These are phyloP conservation scores for Vidua macroura DNA, from an alignment of 2,113 vertebrate genomes.

Conservation along the genomic window DNA sequence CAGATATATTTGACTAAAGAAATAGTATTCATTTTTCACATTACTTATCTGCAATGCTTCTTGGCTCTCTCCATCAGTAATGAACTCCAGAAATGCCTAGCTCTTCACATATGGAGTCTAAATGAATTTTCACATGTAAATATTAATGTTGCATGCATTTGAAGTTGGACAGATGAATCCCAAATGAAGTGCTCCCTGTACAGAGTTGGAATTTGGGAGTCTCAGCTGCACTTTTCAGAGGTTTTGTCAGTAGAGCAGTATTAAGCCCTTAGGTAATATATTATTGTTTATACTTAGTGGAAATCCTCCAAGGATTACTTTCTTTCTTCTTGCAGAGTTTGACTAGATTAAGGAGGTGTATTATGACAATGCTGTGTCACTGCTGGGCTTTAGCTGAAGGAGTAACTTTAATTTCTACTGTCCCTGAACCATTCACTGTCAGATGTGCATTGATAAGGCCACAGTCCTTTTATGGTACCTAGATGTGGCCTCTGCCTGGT, in stretches of 20 bases:
- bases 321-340: not conserved
- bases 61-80: not conserved
- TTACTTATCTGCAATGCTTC: not conserved
- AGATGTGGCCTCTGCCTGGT: not conserved
- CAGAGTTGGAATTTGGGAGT: not conserved
- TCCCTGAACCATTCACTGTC: not conserved
- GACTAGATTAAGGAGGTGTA: conserved; percentile 22
- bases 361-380: not conserved
- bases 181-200: not conserved
- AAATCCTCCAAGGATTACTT: conserved; percentile 26
- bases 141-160: not conserved
- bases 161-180: not conserved
- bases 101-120: not conserved
- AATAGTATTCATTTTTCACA: not conserved
- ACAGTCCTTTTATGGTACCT: not conserved
- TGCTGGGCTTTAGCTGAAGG: not conserved
- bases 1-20: not conserved
- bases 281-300: conserved; percentile 24
- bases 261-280: conserved; percentile 6
- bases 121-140: not conserved
- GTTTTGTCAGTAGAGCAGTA: not conserved
- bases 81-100: not conserved
- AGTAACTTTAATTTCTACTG: not conserved
- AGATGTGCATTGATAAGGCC: not conserved
- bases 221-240: not conserved